Conservation (phyloP, 1,140 invertebrate genomes). For the Pteromalus puparum region DNA sequence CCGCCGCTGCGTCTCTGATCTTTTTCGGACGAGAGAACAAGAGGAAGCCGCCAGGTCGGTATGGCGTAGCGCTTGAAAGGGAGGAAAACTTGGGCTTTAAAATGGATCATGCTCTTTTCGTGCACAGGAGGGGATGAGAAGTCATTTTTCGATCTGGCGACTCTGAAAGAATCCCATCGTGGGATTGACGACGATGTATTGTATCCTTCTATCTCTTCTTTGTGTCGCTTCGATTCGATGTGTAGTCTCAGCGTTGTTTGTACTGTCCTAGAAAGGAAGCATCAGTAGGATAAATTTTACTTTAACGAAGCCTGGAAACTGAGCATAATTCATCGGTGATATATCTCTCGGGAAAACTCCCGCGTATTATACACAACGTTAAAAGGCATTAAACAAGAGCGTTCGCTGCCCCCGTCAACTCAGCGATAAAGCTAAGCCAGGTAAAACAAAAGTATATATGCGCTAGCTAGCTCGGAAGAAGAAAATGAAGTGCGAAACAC, state of each 20-base stretch:
- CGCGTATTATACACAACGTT: neutral
- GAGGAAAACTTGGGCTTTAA: neutral
- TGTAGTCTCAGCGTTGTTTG: no score
- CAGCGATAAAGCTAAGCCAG: conserved; percentile 30
- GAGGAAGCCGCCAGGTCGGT: neutral
- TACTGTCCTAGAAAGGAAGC: no score
- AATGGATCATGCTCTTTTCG: conserved; percentile 3
- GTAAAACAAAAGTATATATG: neutral
- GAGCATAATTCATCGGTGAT: neutral
- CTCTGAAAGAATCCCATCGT: neutral
- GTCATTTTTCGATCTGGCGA: conserved; percentile 24
- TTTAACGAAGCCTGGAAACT: no score
- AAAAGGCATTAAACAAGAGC: conserved; percentile 12
- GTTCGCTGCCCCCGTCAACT: conserved; percentile 1
- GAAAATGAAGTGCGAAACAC: conserved; percentile 45
- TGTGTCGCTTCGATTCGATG: neutral
- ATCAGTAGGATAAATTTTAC: no score
- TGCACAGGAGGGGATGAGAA: neutral
- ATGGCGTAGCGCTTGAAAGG: neutral
- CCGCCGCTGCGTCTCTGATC: neutral
- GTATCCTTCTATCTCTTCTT: neutral
- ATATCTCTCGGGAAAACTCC: neutral
- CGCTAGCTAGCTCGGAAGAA: neutral
- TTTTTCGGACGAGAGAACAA: conserved; percentile 26
- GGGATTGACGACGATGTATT: neutral